Conservation (phyloP, 2,113 vertebrate species). For the Psephotus haematonotus region DNA sequence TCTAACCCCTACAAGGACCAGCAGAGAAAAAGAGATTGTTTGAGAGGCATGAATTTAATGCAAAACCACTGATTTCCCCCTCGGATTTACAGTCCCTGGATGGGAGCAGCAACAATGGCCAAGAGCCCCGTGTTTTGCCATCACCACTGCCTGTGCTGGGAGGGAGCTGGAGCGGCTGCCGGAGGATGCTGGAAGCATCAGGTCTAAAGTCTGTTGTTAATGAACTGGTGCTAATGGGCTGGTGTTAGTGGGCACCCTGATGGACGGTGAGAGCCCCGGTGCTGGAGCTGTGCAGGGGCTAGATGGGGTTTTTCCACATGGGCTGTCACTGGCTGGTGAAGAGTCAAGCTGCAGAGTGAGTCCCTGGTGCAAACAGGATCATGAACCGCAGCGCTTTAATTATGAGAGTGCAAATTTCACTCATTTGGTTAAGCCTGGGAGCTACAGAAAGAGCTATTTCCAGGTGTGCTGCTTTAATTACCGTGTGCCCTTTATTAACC, state of each 20-base stretch:
- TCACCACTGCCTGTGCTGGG: too few relatives aligned
- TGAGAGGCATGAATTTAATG: not conserved
- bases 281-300: not conserved
- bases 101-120: rapidly evolving
- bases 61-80: not conserved
- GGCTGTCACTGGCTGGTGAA: not conserved
- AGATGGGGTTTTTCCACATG: not conserved
- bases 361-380: not conserved
- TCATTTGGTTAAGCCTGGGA: slow-evolving; percentile 53
- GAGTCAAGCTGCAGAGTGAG: not conserved
- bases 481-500: not conserved
- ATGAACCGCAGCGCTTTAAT: slow-evolving; percentile 1
- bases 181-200: not conserved
- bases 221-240: not conserved
- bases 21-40: not conserved
- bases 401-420: not conserved
- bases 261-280: not conserved
- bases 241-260: not conserved
- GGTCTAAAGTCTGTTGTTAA: not conserved
- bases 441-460: slow-evolving; percentile 42
- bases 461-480: slow-evolving; percentile 3
- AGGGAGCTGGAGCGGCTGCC: not conserved
- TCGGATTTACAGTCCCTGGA: not conserved
- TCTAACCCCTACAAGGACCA: not conserved
- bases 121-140: not conserved